A percentile compares a stretch with the other conserved stretches of the same genome.
Evolutionary conservation across 2,113 vertebrate species (phyloP).

Genomic region (Microtus oregoni): DNA sequence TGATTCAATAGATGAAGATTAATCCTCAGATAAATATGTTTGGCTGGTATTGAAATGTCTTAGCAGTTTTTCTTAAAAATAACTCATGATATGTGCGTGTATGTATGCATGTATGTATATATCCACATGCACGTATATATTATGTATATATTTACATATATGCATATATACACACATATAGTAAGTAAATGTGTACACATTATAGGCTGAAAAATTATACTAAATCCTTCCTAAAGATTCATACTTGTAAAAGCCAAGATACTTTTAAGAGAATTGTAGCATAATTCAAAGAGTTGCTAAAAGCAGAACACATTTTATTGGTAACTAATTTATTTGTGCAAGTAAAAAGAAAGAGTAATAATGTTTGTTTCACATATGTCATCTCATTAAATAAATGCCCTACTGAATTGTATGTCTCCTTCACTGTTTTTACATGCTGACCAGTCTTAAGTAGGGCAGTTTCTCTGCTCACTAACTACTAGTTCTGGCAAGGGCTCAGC

Average conservation of each 20-base stretch:
- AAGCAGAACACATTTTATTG: constrained; percentile 34
- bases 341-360: constrained; percentile 52
- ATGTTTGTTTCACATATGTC: neutral
- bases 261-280: constrained; percentile 38
- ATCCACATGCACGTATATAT: too few species aligned
- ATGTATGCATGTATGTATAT: neutral
- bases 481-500: neutral
- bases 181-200: constrained; percentile 5
- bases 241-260: constrained; percentile 13
- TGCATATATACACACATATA: neutral
- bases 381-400: constrained; percentile 23
- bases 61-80: constrained; percentile 91
- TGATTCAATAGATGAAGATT: constrained; percentile 96
- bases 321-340: constrained; percentile 40
- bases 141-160: neutral
- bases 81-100: constrained; percentile 76
- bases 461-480: neutral
- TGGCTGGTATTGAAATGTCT: constrained; percentile 93
- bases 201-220: constrained; percentile 73
- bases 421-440: neutral
- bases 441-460: constrained; percentile 52
- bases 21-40: constrained; percentile 99
- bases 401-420: neutral
- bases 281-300: constrained; percentile 40
- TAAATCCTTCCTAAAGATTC: constrained; percentile 34